Evolutionary conservation across 1,140 invertebrate species (phyloP).

Genomic region (Tetramorium alpestre): DNA sequence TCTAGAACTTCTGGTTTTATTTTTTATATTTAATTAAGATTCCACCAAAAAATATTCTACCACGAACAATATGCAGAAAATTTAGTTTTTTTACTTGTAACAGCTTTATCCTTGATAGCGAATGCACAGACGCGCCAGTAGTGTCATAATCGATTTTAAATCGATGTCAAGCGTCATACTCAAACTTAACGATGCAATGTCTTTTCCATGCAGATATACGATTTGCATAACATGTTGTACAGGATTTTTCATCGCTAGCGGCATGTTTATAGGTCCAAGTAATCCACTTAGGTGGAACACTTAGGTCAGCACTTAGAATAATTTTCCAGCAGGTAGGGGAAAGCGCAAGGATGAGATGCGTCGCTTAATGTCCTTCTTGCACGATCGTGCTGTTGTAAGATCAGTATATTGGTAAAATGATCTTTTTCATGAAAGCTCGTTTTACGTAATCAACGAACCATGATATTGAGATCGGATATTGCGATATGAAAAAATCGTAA

Average conservation of each 20-base stretch:
- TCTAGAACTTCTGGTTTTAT: neutral
- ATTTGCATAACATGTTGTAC: slow-evolving; percentile 57
- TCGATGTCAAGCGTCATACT: slow-evolving; percentile 21
- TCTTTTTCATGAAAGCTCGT: slow-evolving; percentile 28
- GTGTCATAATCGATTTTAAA: slow-evolving; percentile 47
- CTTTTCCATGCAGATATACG: neutral
- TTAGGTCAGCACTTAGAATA: slow-evolving; percentile 56
- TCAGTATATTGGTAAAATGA: slow-evolving; percentile 3
- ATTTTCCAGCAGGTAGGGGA: slow-evolving; percentile 22
- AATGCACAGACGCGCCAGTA: neutral
- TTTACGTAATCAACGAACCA: slow-evolving; percentile 1
- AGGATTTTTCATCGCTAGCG: slow-evolving; percentile 39
- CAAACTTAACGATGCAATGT: slow-evolving; percentile 4
- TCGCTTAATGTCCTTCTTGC: slow-evolving; percentile 43
- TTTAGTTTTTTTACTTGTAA: neutral
- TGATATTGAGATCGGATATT: neutral
- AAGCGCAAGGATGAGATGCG: neutral
- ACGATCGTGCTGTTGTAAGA: neutral
- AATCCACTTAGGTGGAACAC: slow-evolving; percentile 40
- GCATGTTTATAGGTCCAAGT: slow-evolving; percentile 27
- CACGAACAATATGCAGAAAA: neutral
- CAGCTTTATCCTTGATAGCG: neutral
- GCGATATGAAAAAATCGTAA: neutral
- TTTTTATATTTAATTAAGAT: slow-evolving; percentile 21
- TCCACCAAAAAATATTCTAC: neutral